A percentile compares a stretch with the other conserved stretches of the same genome.
phyloP scores from a whole-genome alignment of 2,888 invertebrate species.

The Campoplex nolae region DNA sequence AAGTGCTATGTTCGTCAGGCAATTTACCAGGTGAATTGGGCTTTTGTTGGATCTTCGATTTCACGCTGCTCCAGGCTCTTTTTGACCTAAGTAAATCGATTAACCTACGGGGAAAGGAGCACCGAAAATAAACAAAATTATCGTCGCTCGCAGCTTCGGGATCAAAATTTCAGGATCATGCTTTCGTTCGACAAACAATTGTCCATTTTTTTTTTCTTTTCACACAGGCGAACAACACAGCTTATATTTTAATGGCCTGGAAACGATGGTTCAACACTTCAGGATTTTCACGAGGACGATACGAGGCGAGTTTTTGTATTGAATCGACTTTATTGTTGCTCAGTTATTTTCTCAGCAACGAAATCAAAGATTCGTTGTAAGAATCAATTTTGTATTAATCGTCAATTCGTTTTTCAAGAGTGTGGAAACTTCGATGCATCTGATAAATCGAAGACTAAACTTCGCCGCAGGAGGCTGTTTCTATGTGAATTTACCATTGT shows the following conservation, averaged over 20 bases:
- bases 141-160: not conserved
- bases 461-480: constrained; percentile 82
- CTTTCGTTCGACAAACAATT: not conserved
- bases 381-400: not conserved
- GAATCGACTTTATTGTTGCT: not conserved
- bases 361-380: not conserved
- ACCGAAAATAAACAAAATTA: not conserved
- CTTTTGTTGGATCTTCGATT: not conserved
- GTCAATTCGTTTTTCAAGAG: constrained; percentile 43
- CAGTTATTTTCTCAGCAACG: not conserved
- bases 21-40: not conserved
- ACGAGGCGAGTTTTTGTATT: constrained; percentile 54
- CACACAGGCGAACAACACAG: constrained; percentile 78
- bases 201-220: constrained; percentile 49
- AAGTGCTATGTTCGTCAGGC: not conserved
- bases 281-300: constrained; percentile 43
- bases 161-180: not conserved
- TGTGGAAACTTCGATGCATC: constrained; percentile 75
- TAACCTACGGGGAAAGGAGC: constrained; percentile 12
- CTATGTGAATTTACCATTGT: constrained; percentile 77
- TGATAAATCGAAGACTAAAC: constrained; percentile 75
- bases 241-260: constrained; percentile 76
- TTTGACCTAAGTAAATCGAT: constrained; percentile 19
- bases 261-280: constrained; percentile 65
- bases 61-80: not conserved